Evolutionary conservation across 2,113 vertebrate genomes (phyloP).

Genomic region (Pholis gunnellus): DNA sequence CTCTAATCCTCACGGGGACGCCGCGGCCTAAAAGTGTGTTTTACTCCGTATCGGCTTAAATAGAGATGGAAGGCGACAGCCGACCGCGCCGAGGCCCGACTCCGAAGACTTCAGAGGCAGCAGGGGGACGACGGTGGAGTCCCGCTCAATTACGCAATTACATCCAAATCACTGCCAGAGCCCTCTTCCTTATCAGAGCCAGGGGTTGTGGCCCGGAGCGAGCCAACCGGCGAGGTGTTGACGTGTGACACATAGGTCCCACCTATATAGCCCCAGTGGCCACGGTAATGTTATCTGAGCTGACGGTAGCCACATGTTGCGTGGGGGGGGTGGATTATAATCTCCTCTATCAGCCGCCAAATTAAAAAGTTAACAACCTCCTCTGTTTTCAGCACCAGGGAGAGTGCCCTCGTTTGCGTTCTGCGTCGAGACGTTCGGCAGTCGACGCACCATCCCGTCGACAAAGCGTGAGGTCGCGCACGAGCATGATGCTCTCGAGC

Average conservation of each 20-base stretch:
- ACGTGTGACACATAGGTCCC: constrained; percentile 55
- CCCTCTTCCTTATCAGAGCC: constrained; percentile 49
- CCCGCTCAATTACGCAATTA: constrained; percentile 76
- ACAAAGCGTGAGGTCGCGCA: constrained; percentile 24
- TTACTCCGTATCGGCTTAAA: constrained; percentile 45
- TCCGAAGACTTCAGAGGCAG: constrained; percentile 54
- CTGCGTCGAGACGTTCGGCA: constrained; percentile 38
- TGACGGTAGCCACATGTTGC: constrained; percentile 40
- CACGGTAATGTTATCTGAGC: constrained; percentile 48
- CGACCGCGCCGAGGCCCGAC: constrained; percentile 63
- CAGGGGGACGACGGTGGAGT: constrained; percentile 52
- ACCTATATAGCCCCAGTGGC: constrained; percentile 47
- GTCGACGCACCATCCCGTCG: constrained; percentile 22
- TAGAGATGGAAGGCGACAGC: constrained; percentile 71
- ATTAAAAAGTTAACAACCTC: neutral
- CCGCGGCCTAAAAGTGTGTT: constrained; percentile 26
- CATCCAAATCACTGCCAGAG: constrained; percentile 76
- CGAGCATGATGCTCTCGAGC: constrained; percentile 62
- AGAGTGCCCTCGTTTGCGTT: neutral
- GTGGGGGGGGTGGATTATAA: neutral
- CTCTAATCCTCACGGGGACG: constrained; percentile 50
- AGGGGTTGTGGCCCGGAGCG: constrained; percentile 57
- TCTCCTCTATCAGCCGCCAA: neutral
- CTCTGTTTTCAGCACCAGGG: constrained; percentile 12
- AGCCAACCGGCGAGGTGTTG: constrained; percentile 61